phyloP scores from a whole-genome alignment of 2,113 vertebrate species.

The Meriones unguiculatus region DNA sequence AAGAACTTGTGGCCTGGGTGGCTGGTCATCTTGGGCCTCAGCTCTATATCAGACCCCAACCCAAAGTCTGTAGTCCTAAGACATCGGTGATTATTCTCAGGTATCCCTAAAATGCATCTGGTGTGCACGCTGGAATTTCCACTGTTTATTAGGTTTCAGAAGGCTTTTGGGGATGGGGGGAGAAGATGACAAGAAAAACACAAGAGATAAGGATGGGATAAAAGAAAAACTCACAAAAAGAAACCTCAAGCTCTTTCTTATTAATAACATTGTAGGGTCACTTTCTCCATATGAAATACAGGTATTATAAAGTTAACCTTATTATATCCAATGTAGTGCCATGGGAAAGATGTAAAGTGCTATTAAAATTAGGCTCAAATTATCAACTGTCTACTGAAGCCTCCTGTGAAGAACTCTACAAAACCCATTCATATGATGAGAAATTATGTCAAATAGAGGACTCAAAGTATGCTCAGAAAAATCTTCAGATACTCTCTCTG shows the following conservation, averaged over 20 bases:
- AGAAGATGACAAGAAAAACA: background rate
- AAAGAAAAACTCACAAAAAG: too few species aligned
- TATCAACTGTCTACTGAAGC: background rate
- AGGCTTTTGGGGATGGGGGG: background rate
- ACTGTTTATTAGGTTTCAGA: background rate
- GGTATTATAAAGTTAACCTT: background rate
- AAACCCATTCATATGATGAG: background rate
- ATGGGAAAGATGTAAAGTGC: background rate
- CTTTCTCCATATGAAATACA: background rate
- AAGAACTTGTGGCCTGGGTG: background rate
- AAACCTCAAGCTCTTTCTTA: background rate
- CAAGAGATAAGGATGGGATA: background rate
- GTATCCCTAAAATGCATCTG: background rate
- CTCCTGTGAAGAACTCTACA: background rate
- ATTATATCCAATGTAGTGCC: background rate
- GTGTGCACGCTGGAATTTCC: background rate
- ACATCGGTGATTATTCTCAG: background rate
- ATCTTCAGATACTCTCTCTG: background rate
- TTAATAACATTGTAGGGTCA: background rate
- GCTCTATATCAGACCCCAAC: background rate
- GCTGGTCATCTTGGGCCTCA: background rate
- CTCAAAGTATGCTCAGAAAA: conserved; percentile 18
- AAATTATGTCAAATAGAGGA: background rate
- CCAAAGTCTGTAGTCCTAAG: background rate
- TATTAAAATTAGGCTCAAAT: background rate